Base-by-base conservation (phyloP, 1,140 invertebrate species). In the Brachionus koreanus region DNA sequence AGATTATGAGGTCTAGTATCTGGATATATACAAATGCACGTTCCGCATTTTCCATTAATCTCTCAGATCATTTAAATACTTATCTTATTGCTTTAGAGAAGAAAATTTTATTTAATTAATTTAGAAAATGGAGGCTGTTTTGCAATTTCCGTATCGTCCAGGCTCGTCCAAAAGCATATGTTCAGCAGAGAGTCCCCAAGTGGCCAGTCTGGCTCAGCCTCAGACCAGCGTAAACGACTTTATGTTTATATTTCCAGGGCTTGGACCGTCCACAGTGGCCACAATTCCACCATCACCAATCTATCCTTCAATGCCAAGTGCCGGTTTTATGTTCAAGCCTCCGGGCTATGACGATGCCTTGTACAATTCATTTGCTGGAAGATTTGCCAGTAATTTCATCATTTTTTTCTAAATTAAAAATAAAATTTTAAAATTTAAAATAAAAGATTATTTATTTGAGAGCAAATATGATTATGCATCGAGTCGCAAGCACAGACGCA, bases 401-500 rank as follows among this genome's bases (percentile, higher is more conserved):
- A 69, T 16, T 4, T 10, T 9, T 35, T 37, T 9, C 13, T 37
- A 69, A 39, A 69, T 10, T 69, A 16, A 4, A n/a, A 33, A 29
- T 65, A 33, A n/a, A n/a, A 12, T 33, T 33, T 33, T 65, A n/a
- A 35, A 35, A 39, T 69, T 23, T 69, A 9, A 35, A 39, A 33
- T 13, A 29, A 23, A 13, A 79, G 76, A 67, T 82, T 82, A 52
- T 67, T 13, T 82, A 5, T 82, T 65, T 42, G 79, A 82, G 57
- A 65, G 42, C 23, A 65, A 65, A 42, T 65, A 61, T 43, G 79
- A 82, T 69, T 82, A 43, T 67, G 35, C 10, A 3, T 46, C 39
- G 2, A 35, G 23, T 39, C 13, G 79, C 2, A 82, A 82, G n/a
- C 79, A 82, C 29, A 25, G 86, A 13, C 81, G 86, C 10, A 84